These are phyloP conservation scores for Agrochola macilenta DNA, from an alignment of 2,888 invertebrate genomes.

Conservation along the genomic window DNA sequence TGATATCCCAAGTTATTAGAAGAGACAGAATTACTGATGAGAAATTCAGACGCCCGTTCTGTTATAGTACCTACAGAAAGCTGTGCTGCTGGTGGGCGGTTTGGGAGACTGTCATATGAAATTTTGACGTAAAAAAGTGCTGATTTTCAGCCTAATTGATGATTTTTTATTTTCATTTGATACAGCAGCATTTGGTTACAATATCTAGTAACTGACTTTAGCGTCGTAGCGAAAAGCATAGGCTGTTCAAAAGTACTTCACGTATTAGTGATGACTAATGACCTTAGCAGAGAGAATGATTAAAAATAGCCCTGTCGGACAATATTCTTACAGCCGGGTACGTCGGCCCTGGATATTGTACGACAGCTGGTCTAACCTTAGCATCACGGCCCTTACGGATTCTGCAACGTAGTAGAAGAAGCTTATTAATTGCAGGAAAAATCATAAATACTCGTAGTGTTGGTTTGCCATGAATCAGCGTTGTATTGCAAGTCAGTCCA, in stretches of 20 bases:
- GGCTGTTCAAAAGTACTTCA: constrained; percentile 1
- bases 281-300: constrained; percentile 12
- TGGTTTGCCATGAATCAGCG: neutral
- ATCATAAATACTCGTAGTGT: neutral
- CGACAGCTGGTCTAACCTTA: constrained; percentile 18
- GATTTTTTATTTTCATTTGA: neutral
- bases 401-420: neutral
- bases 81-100: neutral
- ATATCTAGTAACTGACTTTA: no score
- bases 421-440: constrained; percentile 6
- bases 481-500: neutral
- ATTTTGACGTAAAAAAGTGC: neutral
- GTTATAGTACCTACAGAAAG: neutral
- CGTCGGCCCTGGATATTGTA: constrained; percentile 18
- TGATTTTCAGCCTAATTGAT: neutral
- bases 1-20: neutral
- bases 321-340: constrained; percentile 35
- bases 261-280: constrained; percentile 8
- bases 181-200: neutral
- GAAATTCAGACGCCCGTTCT: neutral
- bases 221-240: neutral
- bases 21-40: no score
- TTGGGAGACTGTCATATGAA: neutral
- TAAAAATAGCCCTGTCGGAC: constrained; percentile 35
- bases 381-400: neutral